These are phyloP conservation scores for Anthrax anthrax DNA, from an alignment of 2,888 invertebrate genomes.

Conservation along the genomic window DNA sequence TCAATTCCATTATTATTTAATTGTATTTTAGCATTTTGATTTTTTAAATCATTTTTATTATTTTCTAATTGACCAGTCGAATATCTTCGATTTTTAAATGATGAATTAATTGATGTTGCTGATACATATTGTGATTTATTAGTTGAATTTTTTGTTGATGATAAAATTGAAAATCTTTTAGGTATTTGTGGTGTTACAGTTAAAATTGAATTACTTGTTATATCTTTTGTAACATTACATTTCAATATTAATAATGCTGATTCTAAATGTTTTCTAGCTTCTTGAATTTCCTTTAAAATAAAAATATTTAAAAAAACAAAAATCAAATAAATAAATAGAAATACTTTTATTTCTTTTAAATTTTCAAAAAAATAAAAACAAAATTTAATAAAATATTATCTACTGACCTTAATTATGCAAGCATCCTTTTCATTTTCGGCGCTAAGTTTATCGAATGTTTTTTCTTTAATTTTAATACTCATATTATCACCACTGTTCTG, in stretches of 20 bases:
- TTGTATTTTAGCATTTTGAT: background rate
- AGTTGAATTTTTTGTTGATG: background rate
- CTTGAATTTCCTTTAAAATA: conserved; percentile 6
- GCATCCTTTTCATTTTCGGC: conserved; percentile 8
- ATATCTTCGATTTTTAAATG: conserved; percentile 1
- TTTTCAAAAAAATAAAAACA: background rate
- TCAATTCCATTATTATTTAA: background rate
- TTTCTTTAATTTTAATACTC: background rate
- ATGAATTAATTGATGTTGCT: background rate
- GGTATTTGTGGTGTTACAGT: conserved; percentile 6
- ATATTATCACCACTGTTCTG: background rate
- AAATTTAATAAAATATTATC: too few relatives aligned
- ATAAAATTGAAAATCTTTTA: background rate
- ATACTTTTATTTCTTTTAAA: background rate
- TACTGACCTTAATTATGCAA: conserved; percentile 7
- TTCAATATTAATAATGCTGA: conserved; percentile 9
- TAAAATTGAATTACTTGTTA: conserved; percentile 8
- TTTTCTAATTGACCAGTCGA: conserved; percentile 5
- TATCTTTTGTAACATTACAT: conserved; percentile 8
- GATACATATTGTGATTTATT: too few relatives aligned
- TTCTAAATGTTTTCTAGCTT: conserved; percentile 10
- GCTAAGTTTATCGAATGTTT: conserved; percentile 2
- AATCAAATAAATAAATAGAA: background rate
- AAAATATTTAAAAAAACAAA: background rate
- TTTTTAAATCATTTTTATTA: too few relatives aligned